phyloP scores from a whole-genome alignment of 2,113 vertebrate species.

The Aptenodytes forsteri region DNA sequence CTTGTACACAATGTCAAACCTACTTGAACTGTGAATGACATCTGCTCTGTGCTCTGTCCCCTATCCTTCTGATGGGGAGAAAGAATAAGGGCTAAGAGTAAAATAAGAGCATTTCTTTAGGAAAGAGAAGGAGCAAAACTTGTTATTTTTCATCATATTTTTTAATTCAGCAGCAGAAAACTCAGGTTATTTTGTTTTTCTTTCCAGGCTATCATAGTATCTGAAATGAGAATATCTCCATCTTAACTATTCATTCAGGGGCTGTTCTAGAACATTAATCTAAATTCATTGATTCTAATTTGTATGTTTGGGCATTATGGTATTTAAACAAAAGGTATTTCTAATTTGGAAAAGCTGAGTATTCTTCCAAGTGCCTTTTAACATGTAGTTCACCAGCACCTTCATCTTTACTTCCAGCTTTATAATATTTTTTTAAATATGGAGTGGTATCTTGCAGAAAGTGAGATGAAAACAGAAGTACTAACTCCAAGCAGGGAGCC shows the following conservation, averaged over 20 bases:
- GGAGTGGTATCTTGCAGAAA: background rate
- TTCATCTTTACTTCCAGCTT: background rate
- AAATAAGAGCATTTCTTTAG: background rate
- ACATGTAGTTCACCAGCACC: background rate
- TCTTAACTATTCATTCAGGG: background rate
- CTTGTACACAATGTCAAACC: background rate
- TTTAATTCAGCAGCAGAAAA: background rate
- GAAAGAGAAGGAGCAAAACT: background rate
- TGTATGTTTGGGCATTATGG: background rate
- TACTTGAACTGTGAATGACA: background rate
- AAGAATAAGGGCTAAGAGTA: background rate
- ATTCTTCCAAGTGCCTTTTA: background rate
- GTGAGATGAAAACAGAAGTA: background rate
- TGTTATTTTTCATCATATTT: background rate
- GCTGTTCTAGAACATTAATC: background rate
- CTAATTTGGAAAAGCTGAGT: background rate
- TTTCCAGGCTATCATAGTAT: background rate
- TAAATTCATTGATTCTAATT: background rate
- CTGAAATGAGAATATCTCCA: background rate
- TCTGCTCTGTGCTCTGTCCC: background rate
- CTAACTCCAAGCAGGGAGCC: background rate
- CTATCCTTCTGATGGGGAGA: background rate
- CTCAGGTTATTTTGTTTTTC: background rate
- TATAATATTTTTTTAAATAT: background rate
- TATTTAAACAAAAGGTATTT: background rate